Conservation (phyloP, 2,797 vertebrate genomes). For the Chelonia mydas region DNA sequence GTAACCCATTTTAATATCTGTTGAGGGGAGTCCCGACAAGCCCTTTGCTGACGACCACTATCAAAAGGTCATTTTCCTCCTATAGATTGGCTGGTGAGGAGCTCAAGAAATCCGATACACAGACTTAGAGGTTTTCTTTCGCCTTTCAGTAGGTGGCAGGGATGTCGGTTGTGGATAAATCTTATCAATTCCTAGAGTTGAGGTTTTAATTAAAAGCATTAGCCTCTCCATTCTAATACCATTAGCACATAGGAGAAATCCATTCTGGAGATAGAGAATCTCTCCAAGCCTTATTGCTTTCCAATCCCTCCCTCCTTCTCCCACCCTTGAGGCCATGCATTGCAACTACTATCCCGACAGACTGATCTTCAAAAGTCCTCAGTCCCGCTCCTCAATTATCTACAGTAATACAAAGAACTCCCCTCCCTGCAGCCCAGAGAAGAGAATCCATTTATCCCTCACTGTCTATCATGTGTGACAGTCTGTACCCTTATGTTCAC, state of each 20-base stretch:
- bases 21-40: background rate
- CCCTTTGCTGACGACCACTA: background rate
- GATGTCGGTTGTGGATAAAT: background rate
- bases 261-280: background rate
- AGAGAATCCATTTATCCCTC: background rate
- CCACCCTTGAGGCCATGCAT: background rate
- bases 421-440: background rate
- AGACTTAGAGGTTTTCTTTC: background rate
- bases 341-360: background rate
- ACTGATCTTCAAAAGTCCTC: background rate
- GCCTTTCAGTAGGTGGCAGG: background rate
- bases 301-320: background rate
- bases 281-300: background rate
- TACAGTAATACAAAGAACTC: background rate
- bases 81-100: background rate
- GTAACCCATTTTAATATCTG: background rate
- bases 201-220: slow-evolving; percentile 3
- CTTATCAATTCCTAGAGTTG: slow-evolving; percentile 20
- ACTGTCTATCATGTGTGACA: background rate
- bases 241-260: background rate
- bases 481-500: too few species aligned
- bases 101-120: background rate
- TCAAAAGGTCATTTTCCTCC: background rate
- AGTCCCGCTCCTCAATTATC: background rate
- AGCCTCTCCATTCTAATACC: slow-evolving; percentile 17